phyloP scores from a whole-genome alignment of 2,888 invertebrate species.

The Metallyticus violacea region DNA sequence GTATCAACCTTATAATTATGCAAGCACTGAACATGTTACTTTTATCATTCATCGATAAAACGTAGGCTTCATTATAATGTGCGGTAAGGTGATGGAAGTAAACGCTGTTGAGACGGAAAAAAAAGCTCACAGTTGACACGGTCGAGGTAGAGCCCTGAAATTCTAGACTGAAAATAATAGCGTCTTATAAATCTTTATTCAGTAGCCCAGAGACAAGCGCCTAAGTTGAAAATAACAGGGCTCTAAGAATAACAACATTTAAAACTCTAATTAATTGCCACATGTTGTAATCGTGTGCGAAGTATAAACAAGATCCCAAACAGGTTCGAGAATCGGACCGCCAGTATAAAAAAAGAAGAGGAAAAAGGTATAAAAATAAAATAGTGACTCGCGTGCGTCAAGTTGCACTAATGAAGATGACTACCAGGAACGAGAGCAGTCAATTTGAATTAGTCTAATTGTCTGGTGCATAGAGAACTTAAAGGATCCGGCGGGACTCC shows the following conservation, averaged over 20 bases:
- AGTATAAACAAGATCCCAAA: background rate
- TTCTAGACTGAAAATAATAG: background rate
- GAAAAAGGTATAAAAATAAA: too few relatives aligned
- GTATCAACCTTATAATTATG: too few relatives aligned
- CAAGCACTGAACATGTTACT: too few relatives aligned
- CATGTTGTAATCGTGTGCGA: background rate
- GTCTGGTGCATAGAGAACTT: background rate
- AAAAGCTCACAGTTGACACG: too few relatives aligned
- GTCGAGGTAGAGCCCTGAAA: too few relatives aligned
- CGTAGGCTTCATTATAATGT: too few relatives aligned
- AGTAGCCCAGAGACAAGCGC: background rate
- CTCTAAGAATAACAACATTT: background rate
- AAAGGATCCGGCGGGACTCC: background rate
- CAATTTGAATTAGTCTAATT: background rate
- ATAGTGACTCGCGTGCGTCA: background rate
- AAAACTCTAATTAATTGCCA: background rate
- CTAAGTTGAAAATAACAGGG: background rate
- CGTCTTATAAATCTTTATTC: background rate
- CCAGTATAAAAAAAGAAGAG: background rate
- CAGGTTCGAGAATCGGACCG: background rate
- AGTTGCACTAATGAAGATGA: background rate
- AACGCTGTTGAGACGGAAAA: too few relatives aligned
- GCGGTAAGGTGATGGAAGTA: too few relatives aligned
- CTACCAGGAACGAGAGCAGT: background rate
- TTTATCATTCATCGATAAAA: too few relatives aligned